A percentile compares a stretch with the other conserved stretches of the same genome.
These are phyloP conservation scores for Rhizoglyphus robini DNA, from an alignment of 1,140 invertebrate genomes.

Conservation along the genomic window DNA sequence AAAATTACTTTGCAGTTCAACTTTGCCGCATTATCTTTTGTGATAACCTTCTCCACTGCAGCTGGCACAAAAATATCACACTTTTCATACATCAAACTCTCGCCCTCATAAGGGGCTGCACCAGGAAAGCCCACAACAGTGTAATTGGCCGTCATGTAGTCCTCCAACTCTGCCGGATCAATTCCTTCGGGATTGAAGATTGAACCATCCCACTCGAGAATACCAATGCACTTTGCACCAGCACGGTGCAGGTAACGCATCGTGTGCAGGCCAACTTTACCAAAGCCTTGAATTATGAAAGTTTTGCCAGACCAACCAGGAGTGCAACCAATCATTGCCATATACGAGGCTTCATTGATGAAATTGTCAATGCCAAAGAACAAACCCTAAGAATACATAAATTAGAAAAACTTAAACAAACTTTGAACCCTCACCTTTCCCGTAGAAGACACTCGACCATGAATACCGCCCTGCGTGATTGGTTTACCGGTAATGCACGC, in stretches of 20 bases:
- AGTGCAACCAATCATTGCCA: no score
- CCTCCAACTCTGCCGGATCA: constrained; percentile 65
- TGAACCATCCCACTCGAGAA: no score
- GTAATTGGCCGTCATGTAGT: constrained; percentile 55
- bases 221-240: constrained; percentile 84
- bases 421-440: constrained; percentile 47
- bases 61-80: constrained; percentile 97
- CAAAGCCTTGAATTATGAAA: constrained; percentile 99
- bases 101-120: constrained; percentile 71
- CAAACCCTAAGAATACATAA: constrained; percentile 49
- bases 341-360: constrained; percentile 89
- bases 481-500: constrained; percentile 99
- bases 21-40: constrained; percentile 74
- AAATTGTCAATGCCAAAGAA: constrained; percentile 98
- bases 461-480: constrained; percentile 70
- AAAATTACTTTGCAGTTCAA: constrained; percentile 70
- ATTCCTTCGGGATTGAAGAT: constrained; percentile 89
- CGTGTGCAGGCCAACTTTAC: no score
- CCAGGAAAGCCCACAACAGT: constrained; percentile 87
- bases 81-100: constrained; percentile 77
- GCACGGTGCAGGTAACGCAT: constrained; percentile 89
- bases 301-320: constrained; percentile 88
- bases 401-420: constrained; percentile 6
- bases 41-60: constrained; percentile 91
- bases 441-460: constrained; percentile 91